Evolutionary conservation across 2,113 vertebrate species (phyloP).

Genomic region (Gadus chalcogrammus): DNA sequence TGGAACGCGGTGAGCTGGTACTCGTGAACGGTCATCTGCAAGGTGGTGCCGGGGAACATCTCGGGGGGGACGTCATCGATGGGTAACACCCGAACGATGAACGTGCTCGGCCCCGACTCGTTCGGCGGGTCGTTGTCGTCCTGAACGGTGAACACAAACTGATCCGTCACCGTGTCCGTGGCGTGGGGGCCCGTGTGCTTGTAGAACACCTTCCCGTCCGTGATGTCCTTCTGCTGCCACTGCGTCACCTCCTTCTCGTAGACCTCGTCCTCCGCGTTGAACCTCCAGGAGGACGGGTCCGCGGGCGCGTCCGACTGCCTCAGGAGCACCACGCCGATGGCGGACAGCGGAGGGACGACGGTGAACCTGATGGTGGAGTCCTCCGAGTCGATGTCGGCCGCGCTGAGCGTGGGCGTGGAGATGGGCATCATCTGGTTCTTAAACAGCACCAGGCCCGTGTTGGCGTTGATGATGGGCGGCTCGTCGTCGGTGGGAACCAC

Average conservation of each 20-base stretch:
- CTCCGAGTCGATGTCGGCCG: constrained; percentile 91
- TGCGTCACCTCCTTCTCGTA: constrained; percentile 86
- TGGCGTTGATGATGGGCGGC: constrained; percentile 87
- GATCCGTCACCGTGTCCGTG: constrained; percentile 79
- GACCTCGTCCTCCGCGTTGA: constrained; percentile 74
- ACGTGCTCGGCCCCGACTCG: constrained; percentile 77
- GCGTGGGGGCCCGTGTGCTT: constrained; percentile 83
- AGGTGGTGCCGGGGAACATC: constrained; percentile 78
- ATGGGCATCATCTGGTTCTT: constrained; percentile 84
- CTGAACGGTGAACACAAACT: constrained; percentile 83
- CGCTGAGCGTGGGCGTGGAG: constrained; percentile 79
- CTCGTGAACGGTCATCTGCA: constrained; percentile 86
- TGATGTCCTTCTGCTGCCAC: constrained; percentile 89
- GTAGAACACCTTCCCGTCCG: constrained; percentile 84
- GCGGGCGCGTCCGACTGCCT: constrained; percentile 81
- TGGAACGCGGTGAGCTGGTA: constrained; percentile 84
- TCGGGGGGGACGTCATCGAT: constrained; percentile 86
- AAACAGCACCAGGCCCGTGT: constrained; percentile 85
- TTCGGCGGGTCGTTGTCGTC: constrained; percentile 95
- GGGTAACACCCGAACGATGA: constrained; percentile 81
- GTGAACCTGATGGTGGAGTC: constrained; percentile 84
- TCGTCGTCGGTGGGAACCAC: constrained; percentile 91
- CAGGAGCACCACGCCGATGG: constrained; percentile 79
- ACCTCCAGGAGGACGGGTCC: constrained; percentile 80
- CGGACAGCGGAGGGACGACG: constrained; percentile 72